These are phyloP conservation scores for Scomber scombrus DNA, from an alignment of 2,113 vertebrate genomes.

Conservation along the genomic window DNA sequence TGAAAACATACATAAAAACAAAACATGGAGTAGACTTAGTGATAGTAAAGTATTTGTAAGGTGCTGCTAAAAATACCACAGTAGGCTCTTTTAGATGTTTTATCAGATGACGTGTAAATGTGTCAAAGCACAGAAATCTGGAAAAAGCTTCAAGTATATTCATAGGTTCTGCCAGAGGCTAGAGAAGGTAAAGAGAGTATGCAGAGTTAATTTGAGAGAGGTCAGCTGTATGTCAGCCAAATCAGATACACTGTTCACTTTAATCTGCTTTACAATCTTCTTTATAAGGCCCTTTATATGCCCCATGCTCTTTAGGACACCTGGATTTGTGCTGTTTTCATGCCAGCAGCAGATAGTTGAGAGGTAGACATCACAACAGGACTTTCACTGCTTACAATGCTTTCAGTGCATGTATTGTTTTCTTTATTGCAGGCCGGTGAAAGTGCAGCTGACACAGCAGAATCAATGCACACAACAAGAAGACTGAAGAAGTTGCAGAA, in stretches of 20 bases:
- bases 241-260: slow-evolving; percentile 39
- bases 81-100: background rate
- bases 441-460: slow-evolving; percentile 71
- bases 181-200: slow-evolving; percentile 1
- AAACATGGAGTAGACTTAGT: background rate
- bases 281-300: slow-evolving; percentile 32
- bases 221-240: slow-evolving; percentile 31
- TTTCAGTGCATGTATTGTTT: background rate
- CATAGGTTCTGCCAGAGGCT: background rate
- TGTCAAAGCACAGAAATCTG: background rate
- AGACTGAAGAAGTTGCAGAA: slow-evolving; percentile 87
- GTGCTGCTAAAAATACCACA: background rate
- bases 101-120: background rate
- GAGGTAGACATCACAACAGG: background rate
- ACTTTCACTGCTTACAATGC: background rate
- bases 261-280: slow-evolving; percentile 59
- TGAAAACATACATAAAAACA: background rate
- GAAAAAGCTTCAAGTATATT: background rate
- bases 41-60: background rate
- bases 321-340: slow-evolving; percentile 23
- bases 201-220: slow-evolving; percentile 22
- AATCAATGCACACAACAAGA: slow-evolving; percentile 70
- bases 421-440: slow-evolving; percentile 76
- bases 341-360: slow-evolving; percentile 22
- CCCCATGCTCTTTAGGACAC: slow-evolving; percentile 9